Evolutionary conservation across 2,888 invertebrate species (phyloP).

Genomic region (Leucophenga montana): DNA sequence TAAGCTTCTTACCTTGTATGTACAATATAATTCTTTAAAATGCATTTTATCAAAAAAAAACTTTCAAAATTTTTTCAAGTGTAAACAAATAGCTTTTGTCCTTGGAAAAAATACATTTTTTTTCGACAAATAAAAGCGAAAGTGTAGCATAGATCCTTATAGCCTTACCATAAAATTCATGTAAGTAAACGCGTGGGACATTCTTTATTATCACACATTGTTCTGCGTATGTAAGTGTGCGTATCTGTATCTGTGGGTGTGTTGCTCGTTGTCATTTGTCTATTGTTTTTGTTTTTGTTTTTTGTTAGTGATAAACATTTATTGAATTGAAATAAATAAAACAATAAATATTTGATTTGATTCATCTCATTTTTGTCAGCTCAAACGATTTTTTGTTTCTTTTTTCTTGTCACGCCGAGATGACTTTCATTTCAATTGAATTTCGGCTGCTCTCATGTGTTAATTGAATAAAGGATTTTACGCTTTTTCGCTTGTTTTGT

Average conservation of each 20-base stretch:
- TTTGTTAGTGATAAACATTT: constrained; percentile 62
- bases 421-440: constrained; percentile 56
- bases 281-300: constrained; percentile 19
- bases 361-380: constrained; percentile 49
- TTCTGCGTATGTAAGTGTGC: constrained; percentile 7
- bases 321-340: constrained; percentile 64
- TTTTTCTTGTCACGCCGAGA: constrained; percentile 10
- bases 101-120: background rate
- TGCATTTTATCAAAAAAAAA: too few species aligned
- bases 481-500: too few species aligned
- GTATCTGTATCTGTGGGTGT: background rate
- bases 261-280: constrained; percentile 21
- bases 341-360: constrained; percentile 66
- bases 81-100: background rate
- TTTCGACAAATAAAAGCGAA: constrained; percentile 15
- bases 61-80: too few species aligned
- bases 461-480: constrained; percentile 53
- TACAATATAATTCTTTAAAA: too few species aligned
- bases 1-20: too few species aligned
- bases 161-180: constrained; percentile 14
- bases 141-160: constrained; percentile 18
- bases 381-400: background rate
- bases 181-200: constrained; percentile 17
- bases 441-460: constrained; percentile 37
- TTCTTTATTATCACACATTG: constrained; percentile 44